These are phyloP conservation scores for Philereme vetulata DNA, from an alignment of 2,888 invertebrate species.

Conservation along the genomic window DNA sequence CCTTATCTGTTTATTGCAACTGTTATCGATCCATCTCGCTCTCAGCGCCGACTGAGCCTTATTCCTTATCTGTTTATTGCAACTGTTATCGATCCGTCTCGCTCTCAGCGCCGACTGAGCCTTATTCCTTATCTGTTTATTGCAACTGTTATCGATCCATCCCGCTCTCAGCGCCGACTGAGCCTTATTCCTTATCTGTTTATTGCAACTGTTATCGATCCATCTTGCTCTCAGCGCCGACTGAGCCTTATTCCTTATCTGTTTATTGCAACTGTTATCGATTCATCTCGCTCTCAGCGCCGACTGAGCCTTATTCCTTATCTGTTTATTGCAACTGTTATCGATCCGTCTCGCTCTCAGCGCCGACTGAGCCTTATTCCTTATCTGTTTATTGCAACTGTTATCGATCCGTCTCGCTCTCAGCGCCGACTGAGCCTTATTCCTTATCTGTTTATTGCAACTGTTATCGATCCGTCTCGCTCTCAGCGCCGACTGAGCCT, in stretches of 20 bases:
- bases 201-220: constrained; percentile 10
- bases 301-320: not conserved
- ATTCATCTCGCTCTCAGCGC: not conserved
- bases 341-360: constrained; percentile 1
- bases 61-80: too few relatives aligned
- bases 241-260: too few relatives aligned
- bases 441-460: too few relatives aligned
- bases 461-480: constrained; percentile 5
- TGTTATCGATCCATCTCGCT: constrained; percentile 6
- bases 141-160: constrained; percentile 9
- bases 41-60: not conserved
- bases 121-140: too few relatives aligned
- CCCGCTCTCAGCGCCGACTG: not conserved
- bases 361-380: not conserved
- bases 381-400: too few relatives aligned
- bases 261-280: constrained; percentile 13
- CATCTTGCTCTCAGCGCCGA: not conserved
- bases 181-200: too few relatives aligned
- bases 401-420: constrained; percentile 7
- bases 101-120: not conserved
- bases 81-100: constrained; percentile 7
- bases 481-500: not conserved
- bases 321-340: too few relatives aligned
- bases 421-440: not conserved
- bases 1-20: too few relatives aligned